phyloP scores from a whole-genome alignment of 2,888 invertebrate genomes.

The Ormyrus thymus region DNA sequence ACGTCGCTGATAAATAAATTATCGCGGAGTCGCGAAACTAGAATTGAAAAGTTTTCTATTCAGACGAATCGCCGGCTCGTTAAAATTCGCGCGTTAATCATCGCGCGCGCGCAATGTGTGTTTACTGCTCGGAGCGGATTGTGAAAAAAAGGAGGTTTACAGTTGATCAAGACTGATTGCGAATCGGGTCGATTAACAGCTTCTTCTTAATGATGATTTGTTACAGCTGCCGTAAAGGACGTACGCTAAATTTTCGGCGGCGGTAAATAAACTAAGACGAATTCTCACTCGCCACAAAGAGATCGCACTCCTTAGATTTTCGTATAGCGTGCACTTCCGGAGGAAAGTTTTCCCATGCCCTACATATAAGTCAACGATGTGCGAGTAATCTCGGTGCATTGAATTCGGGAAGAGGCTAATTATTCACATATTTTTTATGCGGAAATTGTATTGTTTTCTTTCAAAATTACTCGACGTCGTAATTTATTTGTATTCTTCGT shows the following conservation, averaged over 20 bases:
- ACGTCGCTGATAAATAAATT: too few relatives aligned
- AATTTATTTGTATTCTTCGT: too few relatives aligned
- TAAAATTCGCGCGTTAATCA: too few relatives aligned
- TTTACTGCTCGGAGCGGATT: too few relatives aligned
- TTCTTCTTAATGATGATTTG: too few relatives aligned
- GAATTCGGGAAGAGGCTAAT: conserved; percentile 19
- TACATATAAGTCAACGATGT: not conserved
- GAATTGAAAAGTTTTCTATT: too few relatives aligned
- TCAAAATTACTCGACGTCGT: too few relatives aligned
- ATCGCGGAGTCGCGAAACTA: too few relatives aligned
- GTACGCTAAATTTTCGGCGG: too few relatives aligned
- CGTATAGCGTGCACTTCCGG: conserved; percentile 26
- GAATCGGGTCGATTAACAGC: not conserved
- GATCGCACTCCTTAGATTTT: conserved; percentile 40
- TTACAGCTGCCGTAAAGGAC: not conserved
- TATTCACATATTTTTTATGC: conserved; percentile 18
- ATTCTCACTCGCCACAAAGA: conserved; percentile 8
- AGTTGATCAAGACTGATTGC: not conserved
- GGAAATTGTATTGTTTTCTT: not conserved
- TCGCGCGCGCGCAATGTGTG: too few relatives aligned
- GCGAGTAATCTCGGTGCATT: conserved; percentile 7
- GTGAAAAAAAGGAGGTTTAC: not conserved
- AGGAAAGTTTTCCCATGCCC: conserved; percentile 29
- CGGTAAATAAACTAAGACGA: too few relatives aligned
- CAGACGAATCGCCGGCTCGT: too few relatives aligned